Base-by-base conservation (phyloP, 2,888 invertebrate species). In the Falcaria lacertinaria region DNA sequence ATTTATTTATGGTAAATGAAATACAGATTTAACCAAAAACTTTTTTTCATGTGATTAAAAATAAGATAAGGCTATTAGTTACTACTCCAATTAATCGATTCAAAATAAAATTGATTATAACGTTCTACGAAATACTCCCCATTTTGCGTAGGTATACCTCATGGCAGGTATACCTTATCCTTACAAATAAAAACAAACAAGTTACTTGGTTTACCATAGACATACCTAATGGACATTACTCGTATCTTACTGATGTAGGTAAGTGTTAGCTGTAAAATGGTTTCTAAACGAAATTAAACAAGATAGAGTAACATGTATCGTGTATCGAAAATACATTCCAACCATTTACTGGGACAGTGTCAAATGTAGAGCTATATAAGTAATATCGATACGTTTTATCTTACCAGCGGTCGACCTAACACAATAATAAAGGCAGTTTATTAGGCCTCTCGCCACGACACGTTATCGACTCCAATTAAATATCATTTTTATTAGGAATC, bases 381-480 rank as follows among this genome's bases (percentile, higher is more conserved):
- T 66, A 68, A 28, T 28, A 28, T 11, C 11, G 66, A 69, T 66
- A 67, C 61, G 58, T 58, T 22, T 54, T 54, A 61, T 66, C 64
- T 80, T 84, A 85, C 14, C 60, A 60, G 61, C 69, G 57, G 64
- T 64, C 73, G 70, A 72, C 73, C 73, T 78, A 77, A 81, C 80
- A 80, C 75, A 79, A 78, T 77, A 80, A 86, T 84, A 86, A 84
- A 85, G 72, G 60, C 73, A 78, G 77, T 89, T 89, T 89, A 89
- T 89, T 87, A 74, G 79, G 69, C 80, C 69, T 76, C 84, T 79
- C 74, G 65, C 72, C 80, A 75, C 68, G 81, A 74, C 70, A 66
- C 76, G 78, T 81, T 88, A 87, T 87, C 87, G 85, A 64, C 67
- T 77, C 75, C 87, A 88, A 87, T 89, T 89, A 89, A 88, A 87